phyloP scores from a whole-genome alignment of 2,888 invertebrate species.

The Watsonalla binaria region DNA sequence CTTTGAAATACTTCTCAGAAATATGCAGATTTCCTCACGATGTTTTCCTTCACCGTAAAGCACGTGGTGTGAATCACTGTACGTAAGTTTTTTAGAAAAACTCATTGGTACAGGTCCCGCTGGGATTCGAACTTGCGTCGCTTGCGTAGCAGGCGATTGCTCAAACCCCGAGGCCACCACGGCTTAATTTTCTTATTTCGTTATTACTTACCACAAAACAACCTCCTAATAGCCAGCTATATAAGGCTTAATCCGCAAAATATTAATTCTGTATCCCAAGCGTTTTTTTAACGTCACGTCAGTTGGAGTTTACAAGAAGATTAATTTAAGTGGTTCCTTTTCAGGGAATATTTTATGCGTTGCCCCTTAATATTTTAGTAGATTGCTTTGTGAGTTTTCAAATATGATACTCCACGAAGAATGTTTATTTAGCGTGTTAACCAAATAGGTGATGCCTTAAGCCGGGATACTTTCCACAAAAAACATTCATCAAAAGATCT shows the following conservation, averaged over 20 bases:
- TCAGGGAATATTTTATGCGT: background rate
- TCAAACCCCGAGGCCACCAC: too few species aligned
- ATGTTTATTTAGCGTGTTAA: background rate
- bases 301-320: background rate
- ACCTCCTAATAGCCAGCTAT: background rate
- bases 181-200: background rate
- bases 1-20: too few species aligned
- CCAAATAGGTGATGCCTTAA: too few species aligned
- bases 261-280: background rate
- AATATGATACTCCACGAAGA: background rate
- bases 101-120: too few species aligned
- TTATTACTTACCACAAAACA: background rate
- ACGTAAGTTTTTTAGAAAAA: too few species aligned
- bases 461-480: too few species aligned
- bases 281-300: constrained; percentile 1
- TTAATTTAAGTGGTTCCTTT: background rate
- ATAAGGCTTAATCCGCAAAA: background rate
- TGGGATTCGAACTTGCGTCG: too few species aligned
- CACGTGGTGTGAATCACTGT: too few species aligned
- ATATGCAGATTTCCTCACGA: too few species aligned
- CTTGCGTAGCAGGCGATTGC: too few species aligned
- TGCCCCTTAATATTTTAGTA: background rate
- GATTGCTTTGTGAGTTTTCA: background rate
- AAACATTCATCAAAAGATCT: too few species aligned
- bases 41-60: too few species aligned